Evolutionary conservation across 2,888 invertebrate species (phyloP), one percentile per base, ranked within the genome.

Genomic region (Leucania comma): DNA sequence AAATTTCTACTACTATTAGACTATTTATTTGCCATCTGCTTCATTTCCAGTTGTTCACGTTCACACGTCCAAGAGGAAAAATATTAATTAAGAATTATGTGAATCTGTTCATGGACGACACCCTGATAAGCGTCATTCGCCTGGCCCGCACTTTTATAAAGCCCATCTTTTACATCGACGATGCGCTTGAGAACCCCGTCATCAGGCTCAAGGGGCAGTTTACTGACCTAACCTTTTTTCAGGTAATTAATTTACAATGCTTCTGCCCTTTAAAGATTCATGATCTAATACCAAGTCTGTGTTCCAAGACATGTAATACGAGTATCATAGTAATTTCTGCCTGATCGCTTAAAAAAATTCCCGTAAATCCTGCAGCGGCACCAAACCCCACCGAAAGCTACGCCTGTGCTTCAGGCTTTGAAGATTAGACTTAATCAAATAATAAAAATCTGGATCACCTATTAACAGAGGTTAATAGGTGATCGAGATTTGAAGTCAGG

Each of bases 61-160:
- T 92, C 22, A 88, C 88, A 0, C 88, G 92, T 0, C 90, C 91
- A n/a, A 0, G 0, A 4, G 67, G 68, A 1, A 86, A 83, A 80
- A 86, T 89, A 1, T 87, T 88, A 68, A 88, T 90, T 0, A 74
- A 83, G 0, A 87, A 90, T 72, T 91, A 91, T 84, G 89, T 93
- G 90, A 89, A 92, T 60, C 89, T 93, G 63, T 61, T 61, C 2
- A 76, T 92, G 63, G 70, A 84, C 35, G 89, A 89, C 5, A 53
- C 66, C 72, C 79, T 90, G 69, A 88, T 82, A 12, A 86, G 89
- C 76, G 75, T 90, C 26, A 88, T 93, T 51, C 86, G 91, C 32
- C 86, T 89, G 76, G 86, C 90, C 84, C 66, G 80, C 53, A 91
- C 91, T 24, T 87, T 90, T 81, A 58, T 90, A 67, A 91, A 88